A percentile compares a stretch with the other conserved stretches of the same genome.
phyloP scores from a whole-genome alignment of 1,140 invertebrate species.

The Mylabris phalerata region DNA sequence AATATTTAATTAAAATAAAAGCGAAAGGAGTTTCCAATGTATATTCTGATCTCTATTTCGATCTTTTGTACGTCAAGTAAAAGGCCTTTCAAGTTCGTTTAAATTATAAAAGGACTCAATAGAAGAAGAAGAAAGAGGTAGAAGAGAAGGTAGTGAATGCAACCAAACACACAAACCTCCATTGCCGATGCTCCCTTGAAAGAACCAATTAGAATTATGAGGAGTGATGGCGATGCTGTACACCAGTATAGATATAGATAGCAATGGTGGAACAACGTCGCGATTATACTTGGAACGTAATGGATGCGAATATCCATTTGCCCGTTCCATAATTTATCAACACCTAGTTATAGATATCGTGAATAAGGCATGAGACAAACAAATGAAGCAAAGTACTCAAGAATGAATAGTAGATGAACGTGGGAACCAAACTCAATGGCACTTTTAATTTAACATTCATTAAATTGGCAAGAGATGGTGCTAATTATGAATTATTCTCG shows the following conservation, averaged over 20 bases:
- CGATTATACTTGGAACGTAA: not conserved
- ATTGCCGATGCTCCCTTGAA: not conserved
- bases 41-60: constrained; percentile 7
- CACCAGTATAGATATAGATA: no score
- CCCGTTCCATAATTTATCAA: constrained; percentile 34
- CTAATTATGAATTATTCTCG: constrained; percentile 17
- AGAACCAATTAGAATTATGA: constrained; percentile 15
- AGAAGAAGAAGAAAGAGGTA: not conserved
- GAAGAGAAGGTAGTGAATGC: not conserved
- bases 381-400: constrained; percentile 33
- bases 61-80: constrained; percentile 4
- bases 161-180: not conserved
- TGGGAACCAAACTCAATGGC: constrained; percentile 24
- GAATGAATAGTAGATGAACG: constrained; percentile 34
- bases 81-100: constrained; percentile 8
- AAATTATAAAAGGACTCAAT: constrained; percentile 8
- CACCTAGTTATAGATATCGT: constrained; percentile 36
- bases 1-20: constrained; percentile 2
- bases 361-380: constrained; percentile 36
- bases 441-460: constrained; percentile 22
- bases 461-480: not conserved
- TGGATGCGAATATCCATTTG: constrained; percentile 22
- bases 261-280: not conserved
- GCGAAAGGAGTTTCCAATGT: not conserved
- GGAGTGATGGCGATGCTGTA: not conserved